A percentile compares a stretch with the other conserved stretches of the same genome.
Evolutionary conservation across 2,797 vertebrate genomes (phyloP).

Genomic region (Acanthis flammea): DNA sequence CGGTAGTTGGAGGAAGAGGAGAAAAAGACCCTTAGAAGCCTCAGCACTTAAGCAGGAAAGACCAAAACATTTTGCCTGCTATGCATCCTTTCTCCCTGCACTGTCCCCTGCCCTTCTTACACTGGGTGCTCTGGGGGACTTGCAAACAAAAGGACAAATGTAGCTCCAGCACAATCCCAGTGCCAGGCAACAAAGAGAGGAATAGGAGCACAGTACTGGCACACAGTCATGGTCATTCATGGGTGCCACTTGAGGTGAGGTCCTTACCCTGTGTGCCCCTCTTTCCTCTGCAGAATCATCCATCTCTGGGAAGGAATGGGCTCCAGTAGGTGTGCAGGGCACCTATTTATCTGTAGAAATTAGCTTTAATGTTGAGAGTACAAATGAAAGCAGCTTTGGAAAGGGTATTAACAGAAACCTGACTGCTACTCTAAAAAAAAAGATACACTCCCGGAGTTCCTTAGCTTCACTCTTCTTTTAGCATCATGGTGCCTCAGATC

Average conservation of each 20-base stretch:
- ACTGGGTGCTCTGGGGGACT: neutral
- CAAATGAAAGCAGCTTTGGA: neutral
- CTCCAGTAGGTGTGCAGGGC: neutral
- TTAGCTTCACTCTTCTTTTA: neutral
- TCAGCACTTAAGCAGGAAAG: neutral
- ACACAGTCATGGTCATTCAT: neutral
- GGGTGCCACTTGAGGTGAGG: neutral
- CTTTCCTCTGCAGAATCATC: neutral
- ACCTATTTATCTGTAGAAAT: neutral
- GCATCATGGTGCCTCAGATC: neutral
- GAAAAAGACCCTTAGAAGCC: neutral
- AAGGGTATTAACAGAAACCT: neutral
- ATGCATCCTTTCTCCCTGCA: rapidly evolving
- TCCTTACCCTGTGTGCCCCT: neutral
- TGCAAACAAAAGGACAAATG: neutral
- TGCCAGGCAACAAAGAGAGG: neutral
- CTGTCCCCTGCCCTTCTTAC: neutral
- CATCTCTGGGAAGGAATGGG: neutral
- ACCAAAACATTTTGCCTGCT: neutral
- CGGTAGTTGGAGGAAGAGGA: neutral
- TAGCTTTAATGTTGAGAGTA: neutral
- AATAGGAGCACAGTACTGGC: neutral
- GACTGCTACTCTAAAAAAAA: neutral
- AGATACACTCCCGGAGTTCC: neutral
- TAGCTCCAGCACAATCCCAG: neutral